These are phyloP conservation scores for Menidia beryllina DNA, from an alignment of 2,113 vertebrate species.

Conservation along the genomic window DNA sequence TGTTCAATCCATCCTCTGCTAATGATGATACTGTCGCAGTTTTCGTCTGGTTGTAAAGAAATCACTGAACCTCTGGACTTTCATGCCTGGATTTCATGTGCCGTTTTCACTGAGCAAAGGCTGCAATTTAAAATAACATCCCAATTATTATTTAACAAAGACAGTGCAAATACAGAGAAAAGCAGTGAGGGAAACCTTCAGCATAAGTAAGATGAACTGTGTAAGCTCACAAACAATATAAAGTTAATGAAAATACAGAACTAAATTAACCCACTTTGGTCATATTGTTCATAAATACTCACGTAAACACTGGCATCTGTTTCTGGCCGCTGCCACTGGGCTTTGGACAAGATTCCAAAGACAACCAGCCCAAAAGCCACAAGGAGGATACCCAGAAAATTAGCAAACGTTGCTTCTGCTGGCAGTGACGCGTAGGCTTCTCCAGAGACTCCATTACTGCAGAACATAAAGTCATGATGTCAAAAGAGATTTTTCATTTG, in stretches of 20 bases:
- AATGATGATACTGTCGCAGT: neutral
- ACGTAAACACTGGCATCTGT: neutral
- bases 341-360: constrained; percentile 33
- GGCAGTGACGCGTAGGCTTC: constrained; percentile 17
- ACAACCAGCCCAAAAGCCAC: constrained; percentile 34
- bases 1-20: neutral
- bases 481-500: neutral
- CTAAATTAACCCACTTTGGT: neutral
- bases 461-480: neutral
- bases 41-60: neutral
- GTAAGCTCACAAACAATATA: neutral
- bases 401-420: constrained; percentile 31
- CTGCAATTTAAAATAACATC: neutral
- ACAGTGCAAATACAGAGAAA: neutral
- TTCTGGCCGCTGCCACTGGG: constrained; percentile 22
- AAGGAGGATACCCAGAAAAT: constrained; percentile 23
- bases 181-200: neutral
- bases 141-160: neutral
- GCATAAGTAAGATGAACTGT: neutral
- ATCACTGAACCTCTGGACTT: neutral
- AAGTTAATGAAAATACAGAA: neutral
- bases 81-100: neutral
- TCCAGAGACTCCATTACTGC: neutral
- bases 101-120: neutral
- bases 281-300: neutral